Evolutionary conservation across 2,113 vertebrate species (phyloP), one percentile per base, ranked within the genome.

Genomic region (Cyprinus carpio): DNA sequence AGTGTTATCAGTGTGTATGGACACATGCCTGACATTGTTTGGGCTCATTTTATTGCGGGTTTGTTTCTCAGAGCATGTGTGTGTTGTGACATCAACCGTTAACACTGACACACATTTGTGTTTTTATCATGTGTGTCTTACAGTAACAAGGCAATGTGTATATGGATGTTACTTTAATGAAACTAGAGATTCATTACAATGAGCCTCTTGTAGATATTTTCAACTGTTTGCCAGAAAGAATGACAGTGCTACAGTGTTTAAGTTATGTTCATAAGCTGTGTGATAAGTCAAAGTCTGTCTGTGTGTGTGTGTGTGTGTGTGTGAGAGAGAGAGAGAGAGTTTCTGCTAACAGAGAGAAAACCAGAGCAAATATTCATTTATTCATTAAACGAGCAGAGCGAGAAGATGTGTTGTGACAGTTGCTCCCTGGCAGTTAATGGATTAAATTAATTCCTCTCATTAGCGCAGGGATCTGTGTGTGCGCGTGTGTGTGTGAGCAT

Each of bases 351-450:
- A 71, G 56, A 87, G 87, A 84, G 67, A 89, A 92, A 92, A 90
- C 89, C 65, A 85, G 69, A 92, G 93, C 93, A 94, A 93, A 94
- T 94, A 94, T 95, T 94, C 90, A 94, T 95, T 93, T 95, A 95
- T 94, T 95, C 94, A 95, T 95, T 94, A 94, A 94, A 94, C 91
- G 90, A 85, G 84, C 86, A 84, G 87, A 87, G 89, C 89, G 86
- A 88, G 90, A 91, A 92, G 89, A 92, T 92, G 75, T 92, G 91
- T 91, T 92, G 88, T 90, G 92, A 93, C 93, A 94, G 87, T 89
- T 87, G 87, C 90, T 92, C 90, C 91, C 37, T 65, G 78, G 58
- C 90, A 89, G 84, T 91, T 94, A 94, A 94, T 94, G 91, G 89
- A 92, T 91, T 91, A 88, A 94, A 94, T 95, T 92, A 94, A 94